Conservation (phyloP, 2,888 invertebrate genomes). For the Campoletis raptor region DNA sequence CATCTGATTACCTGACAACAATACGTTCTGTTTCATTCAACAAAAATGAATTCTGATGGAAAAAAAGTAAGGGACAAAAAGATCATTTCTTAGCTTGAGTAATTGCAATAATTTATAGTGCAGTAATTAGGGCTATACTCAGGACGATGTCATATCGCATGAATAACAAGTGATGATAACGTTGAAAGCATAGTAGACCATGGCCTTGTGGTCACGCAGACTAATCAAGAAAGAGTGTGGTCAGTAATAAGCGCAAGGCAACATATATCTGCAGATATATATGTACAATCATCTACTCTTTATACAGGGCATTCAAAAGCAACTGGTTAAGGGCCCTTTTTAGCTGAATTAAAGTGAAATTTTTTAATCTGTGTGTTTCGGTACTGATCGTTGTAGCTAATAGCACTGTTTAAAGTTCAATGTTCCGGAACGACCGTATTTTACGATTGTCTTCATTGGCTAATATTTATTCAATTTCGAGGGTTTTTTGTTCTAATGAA, state of each 20-base stretch:
- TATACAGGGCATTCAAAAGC: constrained; percentile 12
- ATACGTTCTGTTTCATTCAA: constrained; percentile 39
- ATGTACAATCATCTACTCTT: not conserved
- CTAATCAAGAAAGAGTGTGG: constrained; percentile 73
- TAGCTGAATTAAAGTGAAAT: not conserved
- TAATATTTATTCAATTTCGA: too few relatives aligned
- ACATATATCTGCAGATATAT: constrained; percentile 23
- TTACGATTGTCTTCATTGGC: too few relatives aligned
- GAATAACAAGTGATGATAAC: constrained; percentile 69
- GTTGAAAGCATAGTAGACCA: constrained; percentile 52
- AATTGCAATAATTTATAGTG: constrained; percentile 64
- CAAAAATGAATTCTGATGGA: constrained; percentile 45
- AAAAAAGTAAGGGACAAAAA: constrained; percentile 15
- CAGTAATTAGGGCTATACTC: constrained; percentile 61
- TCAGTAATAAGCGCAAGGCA: constrained; percentile 52
- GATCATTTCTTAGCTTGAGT: constrained; percentile 58
- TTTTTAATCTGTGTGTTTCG: not conserved
- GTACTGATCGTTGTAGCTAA: not conserved
- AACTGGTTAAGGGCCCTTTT: not conserved
- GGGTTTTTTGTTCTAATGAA: too few relatives aligned
- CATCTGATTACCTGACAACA: constrained; percentile 24
- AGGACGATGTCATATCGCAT: constrained; percentile 58
- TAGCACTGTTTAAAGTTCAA: not conserved
- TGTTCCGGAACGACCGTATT: not conserved
- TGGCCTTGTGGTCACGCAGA: constrained; percentile 68